Evolutionary conservation across 2,888 invertebrate species (phyloP).

Genomic region (Nematopogon swammerdamellus): DNA sequence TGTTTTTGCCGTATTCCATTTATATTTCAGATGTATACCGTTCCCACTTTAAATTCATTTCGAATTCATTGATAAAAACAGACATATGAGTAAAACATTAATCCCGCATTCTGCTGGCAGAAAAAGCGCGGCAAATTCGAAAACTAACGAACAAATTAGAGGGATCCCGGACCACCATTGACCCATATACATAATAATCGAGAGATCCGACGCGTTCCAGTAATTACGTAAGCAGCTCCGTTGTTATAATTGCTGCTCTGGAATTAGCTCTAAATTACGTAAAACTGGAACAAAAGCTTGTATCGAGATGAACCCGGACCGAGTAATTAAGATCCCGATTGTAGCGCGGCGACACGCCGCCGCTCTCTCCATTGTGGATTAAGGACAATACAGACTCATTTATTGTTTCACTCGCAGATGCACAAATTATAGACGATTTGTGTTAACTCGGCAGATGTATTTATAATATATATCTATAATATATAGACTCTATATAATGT

Average conservation of each 20-base stretch:
- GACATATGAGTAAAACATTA: no score
- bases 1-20: no score
- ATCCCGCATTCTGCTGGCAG: no score
- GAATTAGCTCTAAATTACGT: background rate
- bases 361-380: background rate
- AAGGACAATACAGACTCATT: background rate
- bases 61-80: no score
- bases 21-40: no score
- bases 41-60: no score
- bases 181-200: background rate
- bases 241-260: background rate
- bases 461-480: no score
- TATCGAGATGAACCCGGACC: background rate
- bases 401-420: background rate
- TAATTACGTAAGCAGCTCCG: background rate
- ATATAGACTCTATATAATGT: no score
- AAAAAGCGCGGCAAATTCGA: conserved; percentile 7
- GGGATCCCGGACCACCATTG: background rate
- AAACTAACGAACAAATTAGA: background rate
- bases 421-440: no score
- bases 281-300: background rate
- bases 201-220: background rate
- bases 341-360: background rate
- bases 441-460: no score
- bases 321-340: background rate